Evolutionary conservation across 30 jellyfish, hydroid and myxozoan genomes (phyloP).

Genomic region (Cassiopea xamachana): DNA sequence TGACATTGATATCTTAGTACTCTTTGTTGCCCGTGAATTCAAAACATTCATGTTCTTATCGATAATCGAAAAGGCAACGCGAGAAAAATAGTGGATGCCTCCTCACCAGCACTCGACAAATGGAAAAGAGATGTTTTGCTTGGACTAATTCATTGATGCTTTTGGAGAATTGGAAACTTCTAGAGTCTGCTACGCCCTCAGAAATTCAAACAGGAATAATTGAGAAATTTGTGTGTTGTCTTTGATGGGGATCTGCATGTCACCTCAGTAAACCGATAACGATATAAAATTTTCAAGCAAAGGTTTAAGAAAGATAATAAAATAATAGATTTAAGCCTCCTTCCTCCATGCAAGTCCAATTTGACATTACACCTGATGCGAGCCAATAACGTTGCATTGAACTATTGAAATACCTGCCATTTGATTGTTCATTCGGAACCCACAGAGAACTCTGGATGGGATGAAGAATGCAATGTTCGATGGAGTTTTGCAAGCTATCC

Average conservation of each 20-base stretch:
- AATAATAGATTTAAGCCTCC: slow-evolving; percentile 52
- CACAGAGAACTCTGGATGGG: slow-evolving; percentile 36
- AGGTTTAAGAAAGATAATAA: slow-evolving; percentile 43
- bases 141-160: slow-evolving; percentile 51
- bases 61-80: slow-evolving; percentile 45
- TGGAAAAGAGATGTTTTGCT: slow-evolving; percentile 36
- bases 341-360: slow-evolving; percentile 48
- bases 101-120: slow-evolving; percentile 45
- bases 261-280: slow-evolving; percentile 30
- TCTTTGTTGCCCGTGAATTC: neutral
- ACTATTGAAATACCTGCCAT: slow-evolving; percentile 33
- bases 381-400: slow-evolving; percentile 57
- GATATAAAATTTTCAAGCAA: slow-evolving; percentile 27
- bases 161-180: slow-evolving; percentile 29
- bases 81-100: slow-evolving; percentile 24
- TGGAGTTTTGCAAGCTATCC: slow-evolving; percentile 60
- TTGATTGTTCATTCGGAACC: slow-evolving; percentile 21
- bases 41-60: slow-evolving; percentile 6
- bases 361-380: slow-evolving; percentile 24
- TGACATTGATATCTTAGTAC: slow-evolving; percentile 25
- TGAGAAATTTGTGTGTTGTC: slow-evolving; percentile 52
- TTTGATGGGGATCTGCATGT: slow-evolving; percentile 36
- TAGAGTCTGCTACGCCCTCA: neutral
- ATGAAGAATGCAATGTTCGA: slow-evolving; percentile 26
- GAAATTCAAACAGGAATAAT: neutral